Evolutionary conservation across 2,113 vertebrate species (phyloP).

Genomic region (Nesogale talazaci): DNA sequence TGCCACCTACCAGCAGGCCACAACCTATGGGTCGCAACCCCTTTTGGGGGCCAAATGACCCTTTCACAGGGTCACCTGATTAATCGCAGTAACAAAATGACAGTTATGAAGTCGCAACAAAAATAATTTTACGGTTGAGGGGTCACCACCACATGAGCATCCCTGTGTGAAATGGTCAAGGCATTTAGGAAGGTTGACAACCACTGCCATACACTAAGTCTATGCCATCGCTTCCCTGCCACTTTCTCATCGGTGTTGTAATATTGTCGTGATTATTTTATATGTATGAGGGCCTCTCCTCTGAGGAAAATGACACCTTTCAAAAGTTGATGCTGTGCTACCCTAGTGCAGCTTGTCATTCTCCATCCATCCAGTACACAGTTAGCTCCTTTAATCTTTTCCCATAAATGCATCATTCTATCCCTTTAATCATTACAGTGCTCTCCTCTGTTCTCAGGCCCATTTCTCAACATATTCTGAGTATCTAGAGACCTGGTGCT

Average conservation of each 20-base stretch:
- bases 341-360: conserved; percentile 10
- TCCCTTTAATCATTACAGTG: conserved; percentile 55
- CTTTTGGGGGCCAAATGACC: no score
- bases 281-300: conserved; percentile 21
- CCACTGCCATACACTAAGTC: no score
- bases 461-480: conserved; percentile 56
- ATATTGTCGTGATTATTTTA: conserved; percentile 11
- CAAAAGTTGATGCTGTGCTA: conserved; percentile 18
- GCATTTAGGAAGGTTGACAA: no score
- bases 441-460: neutral
- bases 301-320: conserved; percentile 39
- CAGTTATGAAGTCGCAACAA: no score
- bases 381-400: conserved; percentile 55
- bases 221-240: neutral
- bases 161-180: no score
- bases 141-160: no score
- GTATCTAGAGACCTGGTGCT: neutral
- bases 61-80: no score
- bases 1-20: no score
- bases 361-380: neutral
- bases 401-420: neutral
- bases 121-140: no score
- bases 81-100: no score
- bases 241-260: neutral
- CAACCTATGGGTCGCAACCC: no score